Evolutionary conservation across 1,140 invertebrate species (phyloP), one percentile per base, ranked within the genome.

Genomic region (Phortica variegata): DNA sequence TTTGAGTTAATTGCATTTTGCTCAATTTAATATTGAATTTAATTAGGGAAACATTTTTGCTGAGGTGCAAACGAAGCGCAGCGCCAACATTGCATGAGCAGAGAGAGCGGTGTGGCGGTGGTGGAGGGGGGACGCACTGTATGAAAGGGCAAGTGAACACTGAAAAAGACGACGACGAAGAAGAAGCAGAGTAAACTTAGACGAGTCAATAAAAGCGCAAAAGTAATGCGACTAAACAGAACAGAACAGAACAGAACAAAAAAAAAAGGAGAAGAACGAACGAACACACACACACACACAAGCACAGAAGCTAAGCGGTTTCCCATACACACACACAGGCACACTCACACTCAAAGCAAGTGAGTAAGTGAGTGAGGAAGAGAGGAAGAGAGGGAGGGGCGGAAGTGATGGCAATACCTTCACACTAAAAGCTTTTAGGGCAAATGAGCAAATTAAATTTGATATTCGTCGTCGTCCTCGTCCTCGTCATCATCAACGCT

Each of bases 1-100:
- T 66, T 66, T 59, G 63, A 66, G 62, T 66, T 69, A 69, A 69
- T 69, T 69, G 65, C 65, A 65, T 69, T 69, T 69, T 65, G 65
- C 65, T 69, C 65, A 69, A 69, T 69, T 69, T 69, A 69, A 69
- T 69, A 69, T 69, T 69, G 65, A 69, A 69, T 69, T 69, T 69
- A 69, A 69, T 69, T 69, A 63, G 65, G 62, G 55, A 65, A 60
- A 54, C 63, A 68, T 68, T 68, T 68, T 60, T 63, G 49, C 60
- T 52, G 39, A 61, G 55, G 45, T 36, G 23, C 5, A 26, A 26
- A 26, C 23, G 23, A 26, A 26, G 5, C 10, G 10, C 5, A 26
- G 10, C 23, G n/a, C n/a, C n/a, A n/a, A n/a, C n/a, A n/a, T n/a
- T n/a, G n/a, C n/a, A n/a, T n/a, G n/a, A n/a, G n/a, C n/a, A n/a